Percentiles rank a stretch among this genome's conserved stretches.
Evolutionary conservation across 1,140 invertebrate species (phyloP).

Genomic region (Periplaneta americana): DNA sequence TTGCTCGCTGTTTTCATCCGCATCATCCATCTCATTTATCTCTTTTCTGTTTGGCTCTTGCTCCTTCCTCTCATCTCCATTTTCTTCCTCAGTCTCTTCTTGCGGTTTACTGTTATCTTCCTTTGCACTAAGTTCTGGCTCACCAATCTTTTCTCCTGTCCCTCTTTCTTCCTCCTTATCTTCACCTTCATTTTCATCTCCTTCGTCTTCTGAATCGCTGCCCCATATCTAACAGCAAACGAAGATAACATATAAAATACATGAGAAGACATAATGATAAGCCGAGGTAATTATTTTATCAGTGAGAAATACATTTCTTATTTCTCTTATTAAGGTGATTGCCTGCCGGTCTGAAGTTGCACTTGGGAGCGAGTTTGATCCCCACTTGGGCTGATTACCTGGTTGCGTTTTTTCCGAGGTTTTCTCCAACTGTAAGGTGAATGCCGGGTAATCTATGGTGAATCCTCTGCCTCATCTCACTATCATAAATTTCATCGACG

Average conservation of each 20-base stretch:
- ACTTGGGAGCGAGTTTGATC: too few species aligned
- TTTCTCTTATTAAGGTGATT: too few species aligned
- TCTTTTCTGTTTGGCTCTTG: constrained; percentile 58
- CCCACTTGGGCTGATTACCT: too few species aligned
- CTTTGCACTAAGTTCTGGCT: constrained; percentile 36
- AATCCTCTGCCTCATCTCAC: too few species aligned
- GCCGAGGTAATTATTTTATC: too few species aligned
- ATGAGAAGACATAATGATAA: too few species aligned
- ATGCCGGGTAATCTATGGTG: too few species aligned
- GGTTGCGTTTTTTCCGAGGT: too few species aligned
- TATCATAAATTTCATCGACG: too few species aligned
- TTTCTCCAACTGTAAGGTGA: too few species aligned
- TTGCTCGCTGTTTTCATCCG: constrained; percentile 75
- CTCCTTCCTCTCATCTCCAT: constrained; percentile 37
- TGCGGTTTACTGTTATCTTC: constrained; percentile 20
- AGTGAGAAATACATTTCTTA: too few species aligned
- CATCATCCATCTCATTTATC: constrained; percentile 73
- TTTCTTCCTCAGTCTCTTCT: constrained; percentile 30
- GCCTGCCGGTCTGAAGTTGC: too few species aligned
- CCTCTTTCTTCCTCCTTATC: constrained; percentile 48
- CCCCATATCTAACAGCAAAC: constrained; percentile 73
- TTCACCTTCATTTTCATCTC: constrained; percentile 34
- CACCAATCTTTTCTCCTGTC: constrained; percentile 41
- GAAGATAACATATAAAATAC: background rate
- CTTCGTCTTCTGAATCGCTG: constrained; percentile 61